Percentiles rank a stretch among this genome's conserved stretches.
Evolutionary conservation across 2,888 invertebrate genomes (phyloP).

Genomic region (Dioctria linearis): DNA sequence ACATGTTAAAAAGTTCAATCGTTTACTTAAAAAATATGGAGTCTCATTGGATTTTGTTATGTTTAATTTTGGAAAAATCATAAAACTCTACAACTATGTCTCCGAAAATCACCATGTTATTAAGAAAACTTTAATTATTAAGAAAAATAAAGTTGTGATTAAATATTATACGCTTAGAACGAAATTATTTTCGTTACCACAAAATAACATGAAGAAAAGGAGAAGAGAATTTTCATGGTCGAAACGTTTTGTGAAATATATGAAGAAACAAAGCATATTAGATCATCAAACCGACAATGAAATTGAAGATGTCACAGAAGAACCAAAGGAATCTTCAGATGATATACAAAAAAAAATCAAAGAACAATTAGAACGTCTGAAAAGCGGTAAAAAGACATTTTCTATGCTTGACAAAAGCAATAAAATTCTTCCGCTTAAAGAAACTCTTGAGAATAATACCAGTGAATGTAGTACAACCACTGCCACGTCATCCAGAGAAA

Average conservation of each 20-base stretch:
- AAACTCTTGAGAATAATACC: not conserved
- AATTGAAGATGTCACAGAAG: constrained; percentile 14
- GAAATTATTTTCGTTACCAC: not conserved
- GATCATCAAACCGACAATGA: constrained; percentile 54
- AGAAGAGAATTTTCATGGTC: constrained; percentile 62
- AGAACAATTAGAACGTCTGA: constrained; percentile 66
- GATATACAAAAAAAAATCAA: constrained; percentile 67
- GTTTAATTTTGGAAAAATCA: constrained; percentile 15
- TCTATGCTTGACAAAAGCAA: not conserved
- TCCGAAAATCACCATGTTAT: not conserved
- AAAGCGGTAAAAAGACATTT: constrained; percentile 13
- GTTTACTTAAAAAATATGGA: constrained; percentile 15
- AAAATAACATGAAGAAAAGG: not conserved
- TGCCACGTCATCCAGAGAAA: not conserved
- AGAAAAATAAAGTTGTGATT: constrained; percentile 18
- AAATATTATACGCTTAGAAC: constrained; percentile 28
- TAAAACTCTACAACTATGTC: constrained; percentile 24
- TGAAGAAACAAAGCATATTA: constrained; percentile 61
- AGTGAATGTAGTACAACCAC: not conserved
- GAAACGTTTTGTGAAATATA: constrained; percentile 61
- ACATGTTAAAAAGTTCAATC: constrained; percentile 10
- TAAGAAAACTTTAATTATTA: constrained; percentile 12
- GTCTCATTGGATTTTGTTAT: constrained; percentile 33
- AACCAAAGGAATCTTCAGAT: constrained; percentile 59
- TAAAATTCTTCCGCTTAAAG: not conserved